Evolutionary conservation across 2,888 invertebrate species (phyloP).

Genomic region (Drosophila greeni): DNA sequence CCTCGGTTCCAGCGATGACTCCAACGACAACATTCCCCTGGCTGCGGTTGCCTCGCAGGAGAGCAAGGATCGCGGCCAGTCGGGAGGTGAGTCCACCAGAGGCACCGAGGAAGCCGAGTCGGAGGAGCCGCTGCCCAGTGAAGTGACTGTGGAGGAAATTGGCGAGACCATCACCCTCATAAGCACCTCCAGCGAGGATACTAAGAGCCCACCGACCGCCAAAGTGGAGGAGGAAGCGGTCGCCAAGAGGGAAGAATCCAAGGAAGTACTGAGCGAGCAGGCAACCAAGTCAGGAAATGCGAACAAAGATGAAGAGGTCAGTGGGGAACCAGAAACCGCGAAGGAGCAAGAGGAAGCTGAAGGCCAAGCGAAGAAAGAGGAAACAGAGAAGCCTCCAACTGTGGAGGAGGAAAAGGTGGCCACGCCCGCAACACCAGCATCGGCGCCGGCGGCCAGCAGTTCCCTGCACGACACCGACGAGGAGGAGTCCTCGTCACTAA

Average conservation of each 20-base stretch:
- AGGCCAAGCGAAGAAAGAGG: constrained; percentile 27
- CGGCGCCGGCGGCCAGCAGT: constrained; percentile 40
- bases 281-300: background rate
- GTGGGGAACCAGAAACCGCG: background rate
- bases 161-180: constrained; percentile 59
- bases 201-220: constrained; percentile 29
- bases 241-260: constrained; percentile 4
- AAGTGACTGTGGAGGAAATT: constrained; percentile 50
- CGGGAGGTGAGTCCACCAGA: constrained; percentile 22
- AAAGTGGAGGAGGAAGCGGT: constrained; percentile 3
- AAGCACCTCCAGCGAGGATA: constrained; percentile 55
- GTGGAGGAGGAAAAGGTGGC: constrained; percentile 24
- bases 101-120: constrained; percentile 27
- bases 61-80: constrained; percentile 60
- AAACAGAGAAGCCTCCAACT: constrained; percentile 20
- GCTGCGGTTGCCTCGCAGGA: constrained; percentile 72
- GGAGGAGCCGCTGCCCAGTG: constrained; percentile 36
- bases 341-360: background rate
- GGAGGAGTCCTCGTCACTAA: constrained; percentile 67
- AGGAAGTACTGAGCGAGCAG: background rate
- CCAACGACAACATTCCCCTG: constrained; percentile 76
- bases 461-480: constrained; percentile 72
- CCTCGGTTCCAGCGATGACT: constrained; percentile 75
- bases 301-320: background rate
- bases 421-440: constrained; percentile 30